Conservation (phyloP, 2,113 vertebrate genomes). For the Hippocampus guttulatus region DNA sequence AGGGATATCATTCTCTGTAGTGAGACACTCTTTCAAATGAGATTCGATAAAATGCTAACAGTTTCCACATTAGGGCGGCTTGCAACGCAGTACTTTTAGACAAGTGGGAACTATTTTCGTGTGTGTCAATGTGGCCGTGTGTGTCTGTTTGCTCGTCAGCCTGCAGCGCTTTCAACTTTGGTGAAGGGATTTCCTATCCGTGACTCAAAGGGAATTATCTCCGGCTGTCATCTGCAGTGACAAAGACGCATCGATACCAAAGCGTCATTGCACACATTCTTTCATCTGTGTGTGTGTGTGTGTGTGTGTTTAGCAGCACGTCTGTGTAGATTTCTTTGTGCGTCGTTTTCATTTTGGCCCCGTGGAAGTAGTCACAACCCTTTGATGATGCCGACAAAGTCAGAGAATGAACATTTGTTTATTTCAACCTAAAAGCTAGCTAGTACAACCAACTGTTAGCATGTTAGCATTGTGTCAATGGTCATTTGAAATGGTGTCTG, state of each 20-base stretch:
- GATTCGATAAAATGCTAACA: background rate
- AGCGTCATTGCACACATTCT: constrained; percentile 20
- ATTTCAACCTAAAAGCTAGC: background rate
- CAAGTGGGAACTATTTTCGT: background rate
- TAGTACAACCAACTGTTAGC: background rate
- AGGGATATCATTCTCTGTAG: background rate
- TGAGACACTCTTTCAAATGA: background rate
- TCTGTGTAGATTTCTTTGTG: background rate
- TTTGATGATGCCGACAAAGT: background rate
- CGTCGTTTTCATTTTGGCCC: background rate
- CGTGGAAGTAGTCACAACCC: background rate
- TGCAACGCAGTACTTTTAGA: background rate
- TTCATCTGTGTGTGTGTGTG: background rate
- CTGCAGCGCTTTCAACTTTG: constrained; percentile 40
- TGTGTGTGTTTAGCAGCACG: background rate
- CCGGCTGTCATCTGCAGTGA: constrained; percentile 33
- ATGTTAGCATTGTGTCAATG: background rate
- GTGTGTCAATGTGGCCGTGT: constrained; percentile 6
- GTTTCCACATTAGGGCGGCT: background rate
- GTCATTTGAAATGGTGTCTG: too few relatives aligned
- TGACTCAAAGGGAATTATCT: constrained; percentile 36
- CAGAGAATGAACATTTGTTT: background rate
- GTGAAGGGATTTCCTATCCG: constrained; percentile 47
- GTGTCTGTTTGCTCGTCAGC: constrained; percentile 23
- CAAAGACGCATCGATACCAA: constrained; percentile 43